These are phyloP conservation scores for Ylistrum balloti DNA, from an alignment of 1,140 invertebrate species.

Conservation along the genomic window DNA sequence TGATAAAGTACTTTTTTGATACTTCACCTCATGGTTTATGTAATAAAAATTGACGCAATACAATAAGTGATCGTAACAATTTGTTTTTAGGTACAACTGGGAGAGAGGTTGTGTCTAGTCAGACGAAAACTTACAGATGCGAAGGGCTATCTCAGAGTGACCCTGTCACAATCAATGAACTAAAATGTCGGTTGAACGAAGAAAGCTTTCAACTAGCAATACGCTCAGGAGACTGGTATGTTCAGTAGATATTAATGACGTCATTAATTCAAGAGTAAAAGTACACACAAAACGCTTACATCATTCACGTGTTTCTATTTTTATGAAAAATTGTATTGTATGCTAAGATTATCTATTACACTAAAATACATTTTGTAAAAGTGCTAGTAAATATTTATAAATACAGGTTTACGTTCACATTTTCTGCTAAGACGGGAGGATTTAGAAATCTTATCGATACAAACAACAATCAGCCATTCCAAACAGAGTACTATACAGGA, in stretches of 20 bases:
- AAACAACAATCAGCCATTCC: background rate
- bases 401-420: slow-evolving; percentile 49
- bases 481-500: slow-evolving; percentile 11
- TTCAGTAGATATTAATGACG: too few species aligned
- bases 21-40: too few species aligned
- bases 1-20: too few species aligned
- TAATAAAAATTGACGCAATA: too few species aligned
- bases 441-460: background rate
- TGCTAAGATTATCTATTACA: too few species aligned
- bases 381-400: too few species aligned
- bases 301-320: too few species aligned
- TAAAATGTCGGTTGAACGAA: background rate
- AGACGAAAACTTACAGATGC: background rate
- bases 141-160: background rate
- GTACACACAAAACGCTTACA: too few species aligned
- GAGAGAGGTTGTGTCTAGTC: background rate
- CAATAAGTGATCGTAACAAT: too few species aligned
- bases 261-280: too few species aligned
- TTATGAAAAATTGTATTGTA: too few species aligned
- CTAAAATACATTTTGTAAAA: too few species aligned
- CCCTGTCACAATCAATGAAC: background rate
- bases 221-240: background rate
- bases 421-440: slow-evolving; percentile 40
- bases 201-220: background rate
- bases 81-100: background rate